phyloP scores from a whole-genome alignment of 1,140 invertebrate species.

The Dinothrombium tinctorium region DNA sequence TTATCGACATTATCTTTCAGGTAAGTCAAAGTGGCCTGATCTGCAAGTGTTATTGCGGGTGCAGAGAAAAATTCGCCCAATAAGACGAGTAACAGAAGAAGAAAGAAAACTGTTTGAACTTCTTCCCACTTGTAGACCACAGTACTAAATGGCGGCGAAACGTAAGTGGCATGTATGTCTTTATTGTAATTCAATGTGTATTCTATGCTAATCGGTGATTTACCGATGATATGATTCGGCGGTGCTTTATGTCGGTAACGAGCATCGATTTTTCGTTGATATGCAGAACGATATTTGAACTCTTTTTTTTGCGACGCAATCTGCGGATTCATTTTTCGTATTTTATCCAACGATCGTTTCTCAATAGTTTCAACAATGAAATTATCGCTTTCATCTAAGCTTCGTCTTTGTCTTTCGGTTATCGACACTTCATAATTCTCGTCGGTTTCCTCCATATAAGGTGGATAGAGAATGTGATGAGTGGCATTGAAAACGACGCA shows the following conservation, averaged over 20 bases:
- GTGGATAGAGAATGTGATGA: conserved; percentile 23
- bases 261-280: not conserved
- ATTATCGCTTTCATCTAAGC: not conserved
- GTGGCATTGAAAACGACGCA: conserved; percentile 53
- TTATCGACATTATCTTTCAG: conserved; percentile 64
- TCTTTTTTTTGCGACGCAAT: too few relatives aligned
- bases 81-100: conserved; percentile 66
- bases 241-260: conserved; percentile 17
- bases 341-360: not conserved
- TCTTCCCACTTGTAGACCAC: conserved; percentile 69
- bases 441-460: conserved; percentile 9
- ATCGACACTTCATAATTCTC: not conserved
- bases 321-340: too few relatives aligned
- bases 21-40: conserved; percentile 66
- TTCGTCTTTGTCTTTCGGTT: not conserved
- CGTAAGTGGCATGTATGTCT: conserved; percentile 43
- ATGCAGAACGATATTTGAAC: not conserved
- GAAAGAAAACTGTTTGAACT: conserved; percentile 86
- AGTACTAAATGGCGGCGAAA: conserved; percentile 72
- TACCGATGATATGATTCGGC: conserved; percentile 27
- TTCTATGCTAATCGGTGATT: conserved; percentile 45
- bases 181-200: conserved; percentile 44
- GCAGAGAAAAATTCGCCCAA: conserved; percentile 94
- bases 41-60: conserved; percentile 87
- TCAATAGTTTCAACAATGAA: not conserved